Base-by-base conservation (phyloP, 2,888 invertebrate species). In the Homarus gammarus region DNA sequence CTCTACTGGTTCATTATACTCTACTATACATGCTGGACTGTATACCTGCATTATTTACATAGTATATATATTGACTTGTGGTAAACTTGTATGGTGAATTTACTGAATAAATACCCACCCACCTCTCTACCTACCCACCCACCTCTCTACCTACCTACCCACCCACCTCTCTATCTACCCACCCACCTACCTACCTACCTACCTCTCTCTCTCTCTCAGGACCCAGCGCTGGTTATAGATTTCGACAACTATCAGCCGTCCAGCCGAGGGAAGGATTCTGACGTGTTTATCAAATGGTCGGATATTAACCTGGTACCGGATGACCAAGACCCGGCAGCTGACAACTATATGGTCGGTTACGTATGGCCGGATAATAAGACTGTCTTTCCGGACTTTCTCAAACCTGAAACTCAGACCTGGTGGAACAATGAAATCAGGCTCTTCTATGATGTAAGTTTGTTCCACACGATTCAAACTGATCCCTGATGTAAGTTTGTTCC, bases 381-480 rank as follows among this genome's bases (percentile, higher is more conserved):
- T 0, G 86, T 92, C 68, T 92, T 92, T 86, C 93, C 93, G 10
- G 93, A 93, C 84, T 93, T 93, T 90, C 90, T 92, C 40, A 92
- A 90, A 56, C 87, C 89, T 8, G 91, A 91, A 64, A 91, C 92
- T 22, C 77, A 84, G 27, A 68, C 61, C 33, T 93, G 93, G 93
- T 92, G 92, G 92, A 83, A 84, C 22, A 87, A 92, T 44, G 92
- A 92, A 56, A 56, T 92, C 15, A 89, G 86, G 27, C 92, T 91
- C 61, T 92, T 90, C 85, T 91, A 72, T 64, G 92, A 79, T n/a
- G 91, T 91, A 33, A 81, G n/a, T n/a, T n/a, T n/a, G n/a, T n/a
- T n/a, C n/a, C n/a, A n/a, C n/a, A n/a, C n/a, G n/a, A n/a, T n/a
- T n/a, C n/a, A n/a, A n/a, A n/a, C n/a, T n/a, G n/a, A n/a, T n/a